Evolutionary conservation across 2,888 invertebrate species (phyloP), one percentile per base, ranked within the genome.

Genomic region (Polymixis flavicincta): DNA sequence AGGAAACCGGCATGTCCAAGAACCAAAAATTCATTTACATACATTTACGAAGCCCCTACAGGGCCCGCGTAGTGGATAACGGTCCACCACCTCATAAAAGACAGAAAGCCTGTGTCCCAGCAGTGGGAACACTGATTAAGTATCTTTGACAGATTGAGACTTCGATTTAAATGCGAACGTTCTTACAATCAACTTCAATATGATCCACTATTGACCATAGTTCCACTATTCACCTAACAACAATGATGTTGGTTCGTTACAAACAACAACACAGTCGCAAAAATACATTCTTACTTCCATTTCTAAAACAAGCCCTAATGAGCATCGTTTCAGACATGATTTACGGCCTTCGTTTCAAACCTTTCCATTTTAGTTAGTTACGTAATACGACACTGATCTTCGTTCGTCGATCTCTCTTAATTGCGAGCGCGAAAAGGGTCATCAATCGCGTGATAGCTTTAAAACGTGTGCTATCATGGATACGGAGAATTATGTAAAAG

Each of bases 381-480:
- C 57, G 61, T 74, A 66, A 65, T 54, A 25, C 61, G 68, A 60
- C 72, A 83, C 83, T 83, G 78, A 83, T 85, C 78, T 80, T 74
- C 72, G 75, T 72, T 59, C 71, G 45, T 32, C 60, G 59, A 75
- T 71, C 74, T 64, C 60, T 64, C 78, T 70, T 80, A 76, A 85
- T 80, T 84, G 54, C 74, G 60, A 71, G 73, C 78, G 73, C 71
- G 82, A 77, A 88, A 88, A 87, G 86, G 89, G 86, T 89, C 84
- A 90, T 89, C 87, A 88, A 89, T 90, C 87, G 76, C 71, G 76
- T 88, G 87, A 88, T 88, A 86, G 89, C 85, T 89, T 87, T 80
- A 88, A 86, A 89, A 88, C 91, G 92, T 91, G 91, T 84, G 87
- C 87, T 89, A 91, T 91, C 91, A 77, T 82, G 77, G 85, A 79